Base-by-base conservation (phyloP, 2,797 vertebrate species). In the Antrozous pallidus region DNA sequence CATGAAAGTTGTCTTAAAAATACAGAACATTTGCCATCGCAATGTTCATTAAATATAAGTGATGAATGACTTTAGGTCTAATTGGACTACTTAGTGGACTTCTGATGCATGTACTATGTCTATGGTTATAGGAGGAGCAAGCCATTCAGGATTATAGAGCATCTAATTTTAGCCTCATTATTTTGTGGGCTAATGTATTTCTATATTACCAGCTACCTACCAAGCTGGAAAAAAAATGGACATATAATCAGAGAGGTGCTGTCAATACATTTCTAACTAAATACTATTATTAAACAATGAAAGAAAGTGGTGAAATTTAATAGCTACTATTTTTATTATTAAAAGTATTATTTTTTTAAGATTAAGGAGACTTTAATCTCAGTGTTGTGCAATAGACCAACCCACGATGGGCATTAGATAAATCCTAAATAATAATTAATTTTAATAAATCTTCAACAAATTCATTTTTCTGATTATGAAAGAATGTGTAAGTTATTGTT, bases 241-340 rank as follows among this genome's bases (percentile, higher is more conserved):
- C 31, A 79, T 47, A 14, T 33, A 83, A 33, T 75, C 33, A 69
- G 26, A 73, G 14, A 81, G 22, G 18, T 49, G 58, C 49, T 78
- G 9, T 75, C 10, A 54, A 75, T 6, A 77, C 58, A 91, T 11
- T 83, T 45, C 16, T 88, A 89, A 75, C 16, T 77, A 94, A 92
- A 89, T 33, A 54, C 67, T 80, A 70, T 58, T 69, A 79, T 49
- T 69, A 26, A 86, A 18, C 8, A 92, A 81, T 74, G 16, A 75
- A 8, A 93, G 7, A 85, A 70, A 2, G 7, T 85, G 17, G 40
- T 77, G 22, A 22, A 58, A 80, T 70, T 70, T 82, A 38, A 56
- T 51, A 90, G 54, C 28, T 79, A 81, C 47, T 69, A 73, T 89
- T 89, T 67, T 86, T 10, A 77, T 81, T 92, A 77, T 61, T 74